A percentile compares a stretch with the other conserved stretches of the same genome.
phyloP scores from a whole-genome alignment of 2,888 invertebrate genomes.

The Lamproptera curius region DNA sequence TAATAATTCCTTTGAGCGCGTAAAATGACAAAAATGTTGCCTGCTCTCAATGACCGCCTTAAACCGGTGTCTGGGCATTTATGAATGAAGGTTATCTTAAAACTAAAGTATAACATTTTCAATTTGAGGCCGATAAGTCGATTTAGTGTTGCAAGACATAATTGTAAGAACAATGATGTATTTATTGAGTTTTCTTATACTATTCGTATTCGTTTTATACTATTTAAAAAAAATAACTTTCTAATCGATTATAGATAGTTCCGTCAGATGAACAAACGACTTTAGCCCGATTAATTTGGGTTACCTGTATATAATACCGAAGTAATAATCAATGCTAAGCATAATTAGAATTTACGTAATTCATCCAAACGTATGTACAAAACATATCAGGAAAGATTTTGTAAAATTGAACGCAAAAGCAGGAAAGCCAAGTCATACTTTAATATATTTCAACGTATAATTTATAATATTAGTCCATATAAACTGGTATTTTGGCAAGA shows the following conservation, averaged over 20 bases:
- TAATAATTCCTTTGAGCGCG: conserved; percentile 15
- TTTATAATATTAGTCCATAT: no score
- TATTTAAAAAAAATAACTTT: background rate
- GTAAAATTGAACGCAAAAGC: no score
- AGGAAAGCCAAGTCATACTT: no score
- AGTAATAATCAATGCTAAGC: no score
- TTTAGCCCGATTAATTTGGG: background rate
- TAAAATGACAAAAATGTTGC: conserved; percentile 2
- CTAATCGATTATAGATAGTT: background rate
- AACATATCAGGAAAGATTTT: no score
- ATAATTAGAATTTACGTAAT: no score
- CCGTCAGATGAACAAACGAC: background rate
- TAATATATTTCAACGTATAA: no score
- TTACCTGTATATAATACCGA: no score
- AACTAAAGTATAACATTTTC: background rate
- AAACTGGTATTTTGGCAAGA: no score
- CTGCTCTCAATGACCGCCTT: conserved; percentile 19
- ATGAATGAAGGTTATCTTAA: conserved; percentile 1
- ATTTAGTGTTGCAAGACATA: background rate
- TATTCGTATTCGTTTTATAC: background rate
- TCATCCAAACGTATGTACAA: no score
- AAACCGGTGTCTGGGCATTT: conserved; percentile 4
- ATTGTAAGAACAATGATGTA: background rate
- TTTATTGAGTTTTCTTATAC: background rate
- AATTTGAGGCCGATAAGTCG: background rate